Evolutionary conservation across 2,113 vertebrate genomes (phyloP).

Genomic region (Tyto alba): DNA sequence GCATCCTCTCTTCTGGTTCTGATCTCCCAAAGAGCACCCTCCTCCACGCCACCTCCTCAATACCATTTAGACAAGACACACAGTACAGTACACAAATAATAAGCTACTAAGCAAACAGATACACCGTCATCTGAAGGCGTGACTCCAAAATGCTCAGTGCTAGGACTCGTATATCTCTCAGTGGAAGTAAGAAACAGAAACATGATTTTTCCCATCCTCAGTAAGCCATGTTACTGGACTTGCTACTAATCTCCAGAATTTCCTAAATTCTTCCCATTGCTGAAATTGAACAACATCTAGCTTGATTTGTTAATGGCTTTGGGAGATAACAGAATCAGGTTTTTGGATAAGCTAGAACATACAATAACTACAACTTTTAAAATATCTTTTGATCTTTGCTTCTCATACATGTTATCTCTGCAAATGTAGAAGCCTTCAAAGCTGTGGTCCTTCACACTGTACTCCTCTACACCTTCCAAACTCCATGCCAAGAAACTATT

Average conservation of each 20-base stretch:
- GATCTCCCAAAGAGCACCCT: not conserved
- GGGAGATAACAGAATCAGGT: not conserved
- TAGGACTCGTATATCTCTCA: not conserved
- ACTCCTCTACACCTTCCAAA: not conserved
- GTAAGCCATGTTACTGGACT: rapidly evolving
- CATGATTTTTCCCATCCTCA: not conserved
- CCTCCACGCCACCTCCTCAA: not conserved
- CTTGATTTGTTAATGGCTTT: not conserved
- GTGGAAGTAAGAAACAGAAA: not conserved
- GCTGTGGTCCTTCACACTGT: not conserved
- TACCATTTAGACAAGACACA: not conserved
- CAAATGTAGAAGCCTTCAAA: not conserved
- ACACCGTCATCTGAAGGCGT: not conserved
- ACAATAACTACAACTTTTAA: not conserved
- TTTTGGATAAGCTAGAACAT: not conserved
- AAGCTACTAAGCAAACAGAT: not conserved
- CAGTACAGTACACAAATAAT: not conserved
- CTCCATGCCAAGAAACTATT: not conserved
- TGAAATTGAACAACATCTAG: not conserved
- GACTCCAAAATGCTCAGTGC: not conserved
- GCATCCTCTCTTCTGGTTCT: not conserved
- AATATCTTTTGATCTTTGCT: not conserved
- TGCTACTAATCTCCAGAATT: not conserved
- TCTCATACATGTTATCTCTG: not conserved
- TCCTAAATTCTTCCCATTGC: not conserved